A percentile compares a stretch with the other conserved stretches of the same genome.
Evolutionary conservation across 2,113 vertebrate species (phyloP).

Genomic region (Oxyruncus cristatus): DNA sequence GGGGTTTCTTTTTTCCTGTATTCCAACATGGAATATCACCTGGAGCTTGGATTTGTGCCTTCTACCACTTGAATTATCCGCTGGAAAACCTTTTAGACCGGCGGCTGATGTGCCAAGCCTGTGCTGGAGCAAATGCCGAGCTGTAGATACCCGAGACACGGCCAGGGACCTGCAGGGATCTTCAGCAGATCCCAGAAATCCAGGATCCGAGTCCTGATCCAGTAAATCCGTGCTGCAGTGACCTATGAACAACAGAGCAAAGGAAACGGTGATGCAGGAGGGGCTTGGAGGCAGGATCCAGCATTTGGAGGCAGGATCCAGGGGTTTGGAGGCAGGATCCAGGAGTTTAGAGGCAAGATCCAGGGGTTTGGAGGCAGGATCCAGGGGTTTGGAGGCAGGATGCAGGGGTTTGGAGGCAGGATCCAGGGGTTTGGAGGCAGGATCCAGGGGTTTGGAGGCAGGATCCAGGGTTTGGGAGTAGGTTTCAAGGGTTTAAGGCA

Average conservation of each 20-base stretch:
- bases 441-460: not conserved
- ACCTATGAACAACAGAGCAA: rapidly evolving
- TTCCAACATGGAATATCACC: not conserved
- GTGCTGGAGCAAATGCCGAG: not conserved
- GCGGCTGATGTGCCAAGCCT: not conserved
- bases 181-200: not conserved
- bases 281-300: not conserved
- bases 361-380: not conserved
- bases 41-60: not conserved
- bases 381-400: not conserved
- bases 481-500: too few relatives aligned
- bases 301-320: not conserved
- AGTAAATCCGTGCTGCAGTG: not conserved
- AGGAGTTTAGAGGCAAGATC: not conserved
- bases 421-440: not conserved
- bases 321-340: not conserved
- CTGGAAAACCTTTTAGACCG: not conserved
- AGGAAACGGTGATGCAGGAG: not conserved
- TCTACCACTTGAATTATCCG: not conserved
- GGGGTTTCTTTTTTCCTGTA: not conserved
- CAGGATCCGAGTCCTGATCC: not conserved
- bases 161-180: not conserved
- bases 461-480: too few relatives aligned
- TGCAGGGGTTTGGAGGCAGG: not conserved
- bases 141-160: not conserved